These are phyloP conservation scores for Myotis davidii DNA, from an alignment of 2,113 vertebrate species.

Conservation along the genomic window DNA sequence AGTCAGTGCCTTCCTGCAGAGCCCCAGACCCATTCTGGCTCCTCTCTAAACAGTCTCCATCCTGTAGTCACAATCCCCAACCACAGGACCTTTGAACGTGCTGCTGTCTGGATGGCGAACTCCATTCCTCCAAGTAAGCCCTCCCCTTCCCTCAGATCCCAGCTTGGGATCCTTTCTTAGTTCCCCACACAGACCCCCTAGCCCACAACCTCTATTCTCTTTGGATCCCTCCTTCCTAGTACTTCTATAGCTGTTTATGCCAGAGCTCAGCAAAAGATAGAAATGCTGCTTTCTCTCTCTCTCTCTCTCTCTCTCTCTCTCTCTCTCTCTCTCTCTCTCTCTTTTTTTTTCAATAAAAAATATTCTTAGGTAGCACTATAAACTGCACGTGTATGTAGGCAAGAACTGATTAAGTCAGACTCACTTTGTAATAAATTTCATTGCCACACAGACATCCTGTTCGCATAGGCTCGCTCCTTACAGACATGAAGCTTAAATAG, in stretches of 20 bases:
- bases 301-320: too few relatives aligned
- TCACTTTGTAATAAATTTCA: neutral
- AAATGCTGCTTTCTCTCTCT: too few relatives aligned
- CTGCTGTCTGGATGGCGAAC: neutral
- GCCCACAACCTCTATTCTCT: neutral
- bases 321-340: neutral
- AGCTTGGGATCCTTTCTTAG: neutral
- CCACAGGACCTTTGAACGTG: neutral
- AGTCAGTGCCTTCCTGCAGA: conserved; percentile 52
- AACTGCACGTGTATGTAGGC: neutral
- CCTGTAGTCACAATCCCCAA: neutral
- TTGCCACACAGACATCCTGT: neutral
- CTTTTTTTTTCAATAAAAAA: too few relatives aligned
- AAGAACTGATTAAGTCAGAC: neutral
- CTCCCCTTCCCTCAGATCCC: neutral
- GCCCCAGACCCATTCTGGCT: neutral
- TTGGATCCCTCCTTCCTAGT: neutral
- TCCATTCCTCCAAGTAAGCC: neutral
- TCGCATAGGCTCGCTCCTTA: neutral
- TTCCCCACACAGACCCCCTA: neutral
- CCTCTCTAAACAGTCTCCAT: neutral
- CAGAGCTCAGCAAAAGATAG: neutral
- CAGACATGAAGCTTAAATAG: neutral
- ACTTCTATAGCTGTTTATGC: neutral
- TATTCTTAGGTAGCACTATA: neutral